Conservation (phyloP, 2,113 vertebrate species). For the Ramphastos sulfuratus region DNA sequence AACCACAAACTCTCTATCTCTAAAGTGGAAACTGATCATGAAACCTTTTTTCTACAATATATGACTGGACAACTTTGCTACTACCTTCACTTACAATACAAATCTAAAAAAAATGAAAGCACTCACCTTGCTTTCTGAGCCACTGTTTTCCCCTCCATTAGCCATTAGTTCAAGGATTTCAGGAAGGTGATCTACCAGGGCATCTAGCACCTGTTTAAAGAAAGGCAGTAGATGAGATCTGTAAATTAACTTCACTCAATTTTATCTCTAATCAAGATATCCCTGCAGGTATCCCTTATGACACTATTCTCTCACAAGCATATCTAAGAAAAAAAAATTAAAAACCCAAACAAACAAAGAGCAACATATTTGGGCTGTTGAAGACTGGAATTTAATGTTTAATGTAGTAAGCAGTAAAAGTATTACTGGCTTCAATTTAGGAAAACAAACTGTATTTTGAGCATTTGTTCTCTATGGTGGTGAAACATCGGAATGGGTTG, state of each 20-base stretch:
- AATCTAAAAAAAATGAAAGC: not conserved
- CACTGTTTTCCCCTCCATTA: slow-evolving; percentile 82
- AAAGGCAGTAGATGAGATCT: slow-evolving; percentile 29
- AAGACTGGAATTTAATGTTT: not conserved
- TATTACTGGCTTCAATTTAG: not conserved
- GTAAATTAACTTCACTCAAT: not conserved
- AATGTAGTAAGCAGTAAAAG: not conserved
- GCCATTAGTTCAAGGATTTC: slow-evolving; percentile 89
- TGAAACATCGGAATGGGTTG: no score
- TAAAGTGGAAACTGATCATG: not conserved
- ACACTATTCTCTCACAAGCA: not conserved
- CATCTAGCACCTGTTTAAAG: slow-evolving; percentile 87
- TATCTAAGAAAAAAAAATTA: not conserved
- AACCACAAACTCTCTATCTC: rapidly evolving
- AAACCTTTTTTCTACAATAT: not conserved
- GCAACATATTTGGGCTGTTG: not conserved
- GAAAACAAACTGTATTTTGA: not conserved
- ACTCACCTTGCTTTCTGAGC: slow-evolving; percentile 86
- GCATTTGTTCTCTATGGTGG: not conserved
- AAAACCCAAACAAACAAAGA: not conserved
- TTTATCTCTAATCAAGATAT: not conserved
- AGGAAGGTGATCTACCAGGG: slow-evolving; percentile 87
- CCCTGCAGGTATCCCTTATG: not conserved
- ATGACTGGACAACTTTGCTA: not conserved
- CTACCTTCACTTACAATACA: not conserved